Conservation (phyloP, 2,797 vertebrate genomes). For the Tangara arthus region DNA sequence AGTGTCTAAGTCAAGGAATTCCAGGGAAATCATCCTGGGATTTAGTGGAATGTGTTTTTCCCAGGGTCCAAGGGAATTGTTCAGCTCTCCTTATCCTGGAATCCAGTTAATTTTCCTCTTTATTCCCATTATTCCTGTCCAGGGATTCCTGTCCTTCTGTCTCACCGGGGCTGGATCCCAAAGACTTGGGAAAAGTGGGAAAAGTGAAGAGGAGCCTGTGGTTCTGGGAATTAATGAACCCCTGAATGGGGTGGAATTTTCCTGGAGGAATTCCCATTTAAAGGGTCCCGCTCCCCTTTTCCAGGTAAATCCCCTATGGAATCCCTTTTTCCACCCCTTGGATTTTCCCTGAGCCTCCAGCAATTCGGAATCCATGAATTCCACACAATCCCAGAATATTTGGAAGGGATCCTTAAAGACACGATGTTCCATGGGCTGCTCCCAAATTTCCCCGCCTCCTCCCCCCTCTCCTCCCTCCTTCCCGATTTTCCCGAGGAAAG, state of each 20-base stretch:
- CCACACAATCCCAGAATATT: neutral
- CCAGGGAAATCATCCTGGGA: neutral
- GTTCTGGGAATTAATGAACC: neutral
- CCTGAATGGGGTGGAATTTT: neutral
- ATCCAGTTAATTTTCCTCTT: neutral
- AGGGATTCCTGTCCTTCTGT: neutral
- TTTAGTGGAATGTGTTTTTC: neutral
- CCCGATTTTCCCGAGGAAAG: neutral
- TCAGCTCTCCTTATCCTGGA: too few species aligned
- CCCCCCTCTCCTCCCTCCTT: accelerated
- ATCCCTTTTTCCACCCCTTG: neutral
- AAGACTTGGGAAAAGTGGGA: neutral
- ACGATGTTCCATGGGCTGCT: neutral
- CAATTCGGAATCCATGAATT: neutral
- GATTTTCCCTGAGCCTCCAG: neutral
- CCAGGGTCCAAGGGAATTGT: accelerated
- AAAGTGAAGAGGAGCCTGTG: neutral
- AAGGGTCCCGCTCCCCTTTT: neutral
- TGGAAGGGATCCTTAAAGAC: neutral
- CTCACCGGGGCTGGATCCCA: accelerated
- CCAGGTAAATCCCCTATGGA: neutral
- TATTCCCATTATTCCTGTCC: neutral
- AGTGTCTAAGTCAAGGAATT: neutral
- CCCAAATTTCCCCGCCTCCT: neutral
- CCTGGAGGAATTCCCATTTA: neutral